Evolutionary conservation across 2,113 vertebrate species (phyloP), one percentile per base, ranked within the genome.

Genomic region (Oenanthe oenanthe): DNA sequence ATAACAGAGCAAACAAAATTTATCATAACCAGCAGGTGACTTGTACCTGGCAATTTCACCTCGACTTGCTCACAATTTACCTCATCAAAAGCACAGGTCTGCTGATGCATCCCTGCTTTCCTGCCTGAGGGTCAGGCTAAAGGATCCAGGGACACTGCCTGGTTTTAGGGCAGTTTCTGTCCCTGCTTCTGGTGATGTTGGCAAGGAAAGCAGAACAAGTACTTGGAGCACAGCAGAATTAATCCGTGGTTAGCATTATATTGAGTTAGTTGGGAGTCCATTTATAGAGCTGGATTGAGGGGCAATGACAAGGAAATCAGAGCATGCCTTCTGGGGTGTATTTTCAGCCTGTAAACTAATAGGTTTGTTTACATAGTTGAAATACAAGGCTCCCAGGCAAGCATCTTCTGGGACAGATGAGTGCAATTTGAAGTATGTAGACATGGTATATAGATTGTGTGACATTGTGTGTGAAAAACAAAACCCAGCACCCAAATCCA

Each of bases 41-140:
- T 80, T 0, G 0, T 68, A 38, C 63, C 51, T 31, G 16, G 34
- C 45, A 32, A 62, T 91, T 80, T 84, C 31, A 6, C 51, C 25
- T 51, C 0, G 0, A 10, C 28, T 67, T 67, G 34, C 43, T 86
- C n/a, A 25, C 38, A 51, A 24, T 70, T 91, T 61, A 43, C 16
- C 20, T 58, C 24, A 6, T 86, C 42, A 66, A 47, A 76, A 62
- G 56, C 50, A 40, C 36, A 38, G 16, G 5, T 88, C 21, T 21
- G 6, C 34, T 51, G n/a, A 26, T 0, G 0, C 40, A 22, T 51
- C 19, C 20, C 12, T 0, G 3, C 38, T 75, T 89, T 73, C 45
- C 43, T 18, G 31, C 54, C 51, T 60, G 28, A 62, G 28, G 31
- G 65, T 84, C 61, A 63, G 56, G 17, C 34, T 45, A 8, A 81